Evolutionary conservation across 2,113 vertebrate species (phyloP).

Genomic region (Argyrosomus japonicus): DNA sequence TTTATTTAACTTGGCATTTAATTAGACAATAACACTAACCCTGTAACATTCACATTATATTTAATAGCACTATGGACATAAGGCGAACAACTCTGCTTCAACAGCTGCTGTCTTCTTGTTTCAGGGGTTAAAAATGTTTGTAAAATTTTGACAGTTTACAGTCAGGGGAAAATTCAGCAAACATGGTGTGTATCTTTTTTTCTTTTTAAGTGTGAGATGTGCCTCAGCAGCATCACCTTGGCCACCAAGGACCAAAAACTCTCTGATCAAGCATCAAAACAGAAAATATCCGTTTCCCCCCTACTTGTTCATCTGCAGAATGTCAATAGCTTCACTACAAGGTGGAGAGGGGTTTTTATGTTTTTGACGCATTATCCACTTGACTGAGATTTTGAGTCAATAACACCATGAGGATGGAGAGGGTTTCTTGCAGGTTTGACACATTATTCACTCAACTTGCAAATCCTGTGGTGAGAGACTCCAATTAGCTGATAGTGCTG

Average conservation of each 20-base stretch:
- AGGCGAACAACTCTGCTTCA: neutral
- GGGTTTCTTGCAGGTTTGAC: constrained; percentile 62
- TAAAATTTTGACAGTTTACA: neutral
- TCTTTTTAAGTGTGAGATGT: constrained; percentile 40
- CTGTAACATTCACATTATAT: neutral
- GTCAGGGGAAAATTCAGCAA: constrained; percentile 44
- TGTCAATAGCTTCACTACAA: constrained; percentile 57
- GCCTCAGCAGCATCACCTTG: constrained; percentile 31
- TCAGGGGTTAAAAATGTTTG: neutral
- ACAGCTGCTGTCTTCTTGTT: neutral
- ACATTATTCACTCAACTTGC: constrained; percentile 78
- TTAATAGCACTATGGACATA: neutral
- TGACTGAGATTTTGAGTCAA: constrained; percentile 73
- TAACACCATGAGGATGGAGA: constrained; percentile 59
- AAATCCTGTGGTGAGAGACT: constrained; percentile 77
- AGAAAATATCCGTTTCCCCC: constrained; percentile 61
- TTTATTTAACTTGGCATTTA: neutral
- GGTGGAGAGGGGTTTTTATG: constrained; percentile 50
- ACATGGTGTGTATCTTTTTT: constrained; percentile 18
- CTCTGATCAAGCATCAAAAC: constrained; percentile 74
- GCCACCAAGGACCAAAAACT: constrained; percentile 63
- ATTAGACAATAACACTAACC: neutral
- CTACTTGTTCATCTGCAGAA: constrained; percentile 53
- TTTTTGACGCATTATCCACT: constrained; percentile 74
- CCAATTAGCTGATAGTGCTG: constrained; percentile 84